Conservation (phyloP, 2,888 invertebrate species). For the Drosophila niveifrons region DNA sequence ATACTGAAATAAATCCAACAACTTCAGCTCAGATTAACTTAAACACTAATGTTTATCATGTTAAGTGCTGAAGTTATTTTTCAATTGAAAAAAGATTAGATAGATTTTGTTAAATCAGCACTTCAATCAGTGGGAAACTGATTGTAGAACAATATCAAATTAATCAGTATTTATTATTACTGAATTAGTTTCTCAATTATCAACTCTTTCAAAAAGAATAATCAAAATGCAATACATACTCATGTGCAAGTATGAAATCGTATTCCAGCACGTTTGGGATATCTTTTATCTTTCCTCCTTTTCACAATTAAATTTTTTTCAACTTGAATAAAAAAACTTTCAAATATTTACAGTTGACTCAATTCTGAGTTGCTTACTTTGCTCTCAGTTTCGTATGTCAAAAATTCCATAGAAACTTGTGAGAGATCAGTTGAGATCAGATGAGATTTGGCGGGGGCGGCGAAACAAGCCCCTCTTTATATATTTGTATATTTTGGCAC, state of each 20-base stretch:
- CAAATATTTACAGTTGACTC: constrained; percentile 17
- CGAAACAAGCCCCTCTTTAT: constrained; percentile 5
- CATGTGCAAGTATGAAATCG: neutral
- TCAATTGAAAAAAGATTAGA: no score
- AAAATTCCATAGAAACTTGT: constrained; percentile 14
- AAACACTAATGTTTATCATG: no score
- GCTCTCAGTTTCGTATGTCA: neutral
- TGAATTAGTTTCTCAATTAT: neutral
- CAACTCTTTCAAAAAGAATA: neutral
- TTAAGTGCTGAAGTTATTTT: no score
- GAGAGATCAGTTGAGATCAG: constrained; percentile 6
- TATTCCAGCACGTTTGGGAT: neutral
- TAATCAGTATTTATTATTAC: no score
- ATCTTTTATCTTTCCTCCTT: constrained; percentile 1
- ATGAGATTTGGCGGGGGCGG: neutral
- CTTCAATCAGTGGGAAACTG: no score
- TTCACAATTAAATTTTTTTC: neutral
- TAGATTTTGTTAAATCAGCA: no score
- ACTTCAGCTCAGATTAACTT: neutral
- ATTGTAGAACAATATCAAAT: no score
- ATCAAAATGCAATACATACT: constrained; percentile 11
- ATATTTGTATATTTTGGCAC: constrained; percentile 12
- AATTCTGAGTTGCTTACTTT: constrained; percentile 9
- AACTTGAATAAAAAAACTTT: constrained; percentile 3
- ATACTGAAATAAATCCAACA: no score